Base-by-base conservation (phyloP, 2,888 invertebrate species). In the Lasioglossum pauxillum region DNA sequence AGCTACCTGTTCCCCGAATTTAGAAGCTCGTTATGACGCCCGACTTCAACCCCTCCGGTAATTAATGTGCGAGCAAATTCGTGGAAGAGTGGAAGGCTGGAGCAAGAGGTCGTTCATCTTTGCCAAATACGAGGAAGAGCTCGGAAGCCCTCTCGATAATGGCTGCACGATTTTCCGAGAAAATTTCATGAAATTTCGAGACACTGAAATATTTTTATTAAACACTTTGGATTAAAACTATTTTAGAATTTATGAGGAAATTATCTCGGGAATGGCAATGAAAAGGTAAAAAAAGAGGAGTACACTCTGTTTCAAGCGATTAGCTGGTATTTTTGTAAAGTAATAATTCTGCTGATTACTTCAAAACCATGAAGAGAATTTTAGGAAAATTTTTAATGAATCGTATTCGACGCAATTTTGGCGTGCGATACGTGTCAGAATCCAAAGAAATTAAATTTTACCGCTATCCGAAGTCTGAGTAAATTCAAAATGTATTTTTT, bases 11-110 rank as follows among this genome's bases (percentile, higher is more conserved):
- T 71, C 77, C 73, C 80, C 38, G 83, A 88, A 89, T 90, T 85
- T 88, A 84, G 74, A 57, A 83, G 73, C 84, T 88, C 82, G 84
- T 90, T 90, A 89, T 89, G 86, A 83, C 80, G 74, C 80, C 78
- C 80, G 74, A 75, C 77, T 75, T 82, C 46, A 82, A 80, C 38
- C 72, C 82, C 60, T 23, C 16, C 75, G 75, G 82, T 83, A 89
- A 90, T 90, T 90, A 90, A 89, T 80, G 79, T 83, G 75, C 79
- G 83, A 82, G 84, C 67, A 83, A 88, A 83, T 82, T 82, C 67
- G 73, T 57, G 81, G 81, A 87, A 77, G 72, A 86, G 12, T 75
- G 49, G 53, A 44, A 49, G 80, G 67, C 31, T 7, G 27, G 41
- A 12, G 77, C 60, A 76, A 49, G 12, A 27, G 60, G 60, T 31